These are phyloP conservation scores for Hystrix cristata DNA, from an alignment of 2,113 vertebrate species.

Conservation along the genomic window DNA sequence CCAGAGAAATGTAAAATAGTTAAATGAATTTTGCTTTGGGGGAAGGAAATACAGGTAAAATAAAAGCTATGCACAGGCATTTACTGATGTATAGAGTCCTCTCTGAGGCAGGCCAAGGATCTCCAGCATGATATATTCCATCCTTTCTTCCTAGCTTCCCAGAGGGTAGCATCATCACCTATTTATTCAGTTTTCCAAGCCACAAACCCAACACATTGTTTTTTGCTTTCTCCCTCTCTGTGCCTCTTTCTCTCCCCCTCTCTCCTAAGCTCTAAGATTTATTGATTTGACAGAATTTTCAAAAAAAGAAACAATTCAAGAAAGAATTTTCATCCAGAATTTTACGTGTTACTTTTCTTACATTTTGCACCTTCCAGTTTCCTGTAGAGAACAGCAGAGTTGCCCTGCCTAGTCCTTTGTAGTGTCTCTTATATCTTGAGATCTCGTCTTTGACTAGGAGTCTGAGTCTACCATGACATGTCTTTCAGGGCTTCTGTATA, in stretches of 20 bases:
- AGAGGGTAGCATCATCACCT: neutral
- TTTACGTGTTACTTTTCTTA: neutral
- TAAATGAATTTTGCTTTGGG: neutral
- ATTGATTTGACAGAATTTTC: neutral
- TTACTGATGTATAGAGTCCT: neutral
- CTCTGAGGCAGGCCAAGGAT: neutral
- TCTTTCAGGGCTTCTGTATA: neutral
- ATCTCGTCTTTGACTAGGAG: neutral
- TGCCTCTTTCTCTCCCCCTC: neutral
- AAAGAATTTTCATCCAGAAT: neutral
- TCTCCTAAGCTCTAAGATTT: neutral
- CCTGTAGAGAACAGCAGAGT: neutral
- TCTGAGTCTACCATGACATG: accelerated
- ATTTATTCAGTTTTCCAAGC: neutral
- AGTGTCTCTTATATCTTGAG: neutral
- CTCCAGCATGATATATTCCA: neutral
- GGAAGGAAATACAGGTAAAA: neutral
- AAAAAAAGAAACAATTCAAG: neutral
- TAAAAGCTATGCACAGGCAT: neutral
- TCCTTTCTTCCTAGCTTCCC: neutral
- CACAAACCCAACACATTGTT: neutral
- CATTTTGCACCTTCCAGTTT: neutral
- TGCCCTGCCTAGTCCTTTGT: neutral
- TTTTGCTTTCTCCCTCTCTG: neutral
- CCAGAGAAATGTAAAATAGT: neutral